A percentile compares a stretch with the other conserved stretches of the same genome.
Evolutionary conservation across 2,888 invertebrate genomes (phyloP).

Genomic region (Nephrotoma flavescens): DNA sequence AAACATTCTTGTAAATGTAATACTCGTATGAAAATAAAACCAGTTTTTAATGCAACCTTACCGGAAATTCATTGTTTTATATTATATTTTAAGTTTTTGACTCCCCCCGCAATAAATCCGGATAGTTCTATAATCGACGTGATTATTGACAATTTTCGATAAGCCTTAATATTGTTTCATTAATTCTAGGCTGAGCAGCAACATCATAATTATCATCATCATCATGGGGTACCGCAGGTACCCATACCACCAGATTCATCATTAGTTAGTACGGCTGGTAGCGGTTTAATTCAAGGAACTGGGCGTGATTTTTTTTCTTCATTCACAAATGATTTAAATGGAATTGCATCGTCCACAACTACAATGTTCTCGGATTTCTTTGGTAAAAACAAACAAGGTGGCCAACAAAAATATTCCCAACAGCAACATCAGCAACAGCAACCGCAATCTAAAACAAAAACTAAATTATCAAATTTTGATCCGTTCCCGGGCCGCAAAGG

Average conservation of each 20-base stretch:
- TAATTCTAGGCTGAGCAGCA: background rate
- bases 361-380: constrained; percentile 92
- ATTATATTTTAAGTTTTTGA: too few species aligned
- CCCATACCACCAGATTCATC: constrained; percentile 15
- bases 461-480: constrained; percentile 40
- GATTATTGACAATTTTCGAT: background rate
- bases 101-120: too few species aligned
- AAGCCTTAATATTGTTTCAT: background rate
- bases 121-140: background rate
- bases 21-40: too few species aligned
- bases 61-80: too few species aligned
- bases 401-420: background rate
- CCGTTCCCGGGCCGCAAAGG: constrained; percentile 70
- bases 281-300: constrained; percentile 39
- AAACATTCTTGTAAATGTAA: too few species aligned
- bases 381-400: constrained; percentile 40
- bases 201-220: background rate
- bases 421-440: constrained; percentile 19
- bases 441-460: constrained; percentile 28
- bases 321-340: constrained; percentile 84
- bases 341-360: constrained; percentile 81
- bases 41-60: too few species aligned
- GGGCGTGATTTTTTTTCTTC: constrained; percentile 77
- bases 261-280: constrained; percentile 26
- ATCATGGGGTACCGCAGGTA: constrained; percentile 10